These are phyloP conservation scores for Trochalopteron elliotii DNA, from an alignment of 2,113 vertebrate species.

Conservation along the genomic window DNA sequence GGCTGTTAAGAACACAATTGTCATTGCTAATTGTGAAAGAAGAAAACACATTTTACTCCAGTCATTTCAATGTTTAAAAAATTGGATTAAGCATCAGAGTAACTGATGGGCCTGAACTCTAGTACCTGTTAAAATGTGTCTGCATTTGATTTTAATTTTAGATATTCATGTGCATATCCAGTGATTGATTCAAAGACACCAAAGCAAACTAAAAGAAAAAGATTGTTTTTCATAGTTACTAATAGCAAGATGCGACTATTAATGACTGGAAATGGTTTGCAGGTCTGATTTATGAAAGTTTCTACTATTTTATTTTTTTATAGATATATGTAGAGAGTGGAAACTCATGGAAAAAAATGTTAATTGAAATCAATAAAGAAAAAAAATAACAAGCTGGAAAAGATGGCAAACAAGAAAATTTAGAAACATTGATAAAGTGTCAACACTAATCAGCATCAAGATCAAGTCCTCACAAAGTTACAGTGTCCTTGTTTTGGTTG, in stretches of 20 bases:
- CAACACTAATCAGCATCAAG: constrained; percentile 53
- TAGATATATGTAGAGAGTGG: neutral
- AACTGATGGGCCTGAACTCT: neutral
- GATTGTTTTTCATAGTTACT: neutral
- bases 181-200: neutral
- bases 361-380: constrained; percentile 56
- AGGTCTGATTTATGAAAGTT: neutral
- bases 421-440: constrained; percentile 63
- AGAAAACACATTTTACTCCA: neutral
- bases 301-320: neutral
- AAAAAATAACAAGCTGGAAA: constrained; percentile 41
- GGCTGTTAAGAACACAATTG: neutral
- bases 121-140: neutral
- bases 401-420: constrained; percentile 45
- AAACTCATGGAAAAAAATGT: neutral
- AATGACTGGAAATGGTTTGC: neutral
- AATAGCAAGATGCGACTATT: neutral
- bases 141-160: neutral
- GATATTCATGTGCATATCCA: neutral
- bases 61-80: neutral
- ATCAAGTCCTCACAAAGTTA: constrained; percentile 50
- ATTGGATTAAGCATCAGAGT: neutral
- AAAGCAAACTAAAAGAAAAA: neutral
- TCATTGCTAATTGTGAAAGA: neutral
- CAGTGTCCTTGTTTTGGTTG: constrained; percentile 41